These are phyloP conservation scores for Eucriotettix oculatus DNA, from an alignment of 2,888 invertebrate species.

Conservation along the genomic window DNA sequence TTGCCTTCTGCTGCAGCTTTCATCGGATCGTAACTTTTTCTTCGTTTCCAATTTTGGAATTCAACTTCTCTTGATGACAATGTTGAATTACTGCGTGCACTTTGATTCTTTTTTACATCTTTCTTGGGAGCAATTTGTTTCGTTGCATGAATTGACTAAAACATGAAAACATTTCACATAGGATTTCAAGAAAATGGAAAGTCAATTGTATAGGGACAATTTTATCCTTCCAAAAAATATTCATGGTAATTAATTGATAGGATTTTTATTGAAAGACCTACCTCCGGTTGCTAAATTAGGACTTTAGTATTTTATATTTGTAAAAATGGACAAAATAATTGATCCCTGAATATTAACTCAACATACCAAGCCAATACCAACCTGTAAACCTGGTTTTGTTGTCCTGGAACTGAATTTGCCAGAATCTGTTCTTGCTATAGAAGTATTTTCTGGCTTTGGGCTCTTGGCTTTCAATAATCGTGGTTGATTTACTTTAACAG, in stretches of 20 bases:
- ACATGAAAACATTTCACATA: neutral
- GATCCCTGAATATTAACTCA: neutral
- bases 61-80: conserved; percentile 63
- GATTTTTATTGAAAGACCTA: too few species aligned
- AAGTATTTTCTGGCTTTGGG: conserved; percentile 6
- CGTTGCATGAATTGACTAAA: neutral
- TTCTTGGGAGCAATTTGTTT: neutral
- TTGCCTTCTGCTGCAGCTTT: conserved; percentile 81
- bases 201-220: too few species aligned
- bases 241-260: neutral
- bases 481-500: conserved; percentile 13
- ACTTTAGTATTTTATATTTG: too few species aligned
- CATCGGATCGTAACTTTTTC: conserved; percentile 91
- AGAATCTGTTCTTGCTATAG: conserved; percentile 40
- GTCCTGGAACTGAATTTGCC: conserved; percentile 46
- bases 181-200: neutral
- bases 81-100: conserved; percentile 49
- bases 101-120: conserved; percentile 32
- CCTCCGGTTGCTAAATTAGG: neutral
- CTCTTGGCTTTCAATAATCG: conserved; percentile 5
- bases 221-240: too few species aligned
- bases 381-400: conserved; percentile 1
- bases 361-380: too few species aligned
- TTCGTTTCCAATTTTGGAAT: conserved; percentile 88
- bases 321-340: neutral